A percentile compares a stretch with the other conserved stretches of the same genome.
Conservation (phyloP, 2,888 invertebrate genomes). For the Dynastes tityus region DNA sequence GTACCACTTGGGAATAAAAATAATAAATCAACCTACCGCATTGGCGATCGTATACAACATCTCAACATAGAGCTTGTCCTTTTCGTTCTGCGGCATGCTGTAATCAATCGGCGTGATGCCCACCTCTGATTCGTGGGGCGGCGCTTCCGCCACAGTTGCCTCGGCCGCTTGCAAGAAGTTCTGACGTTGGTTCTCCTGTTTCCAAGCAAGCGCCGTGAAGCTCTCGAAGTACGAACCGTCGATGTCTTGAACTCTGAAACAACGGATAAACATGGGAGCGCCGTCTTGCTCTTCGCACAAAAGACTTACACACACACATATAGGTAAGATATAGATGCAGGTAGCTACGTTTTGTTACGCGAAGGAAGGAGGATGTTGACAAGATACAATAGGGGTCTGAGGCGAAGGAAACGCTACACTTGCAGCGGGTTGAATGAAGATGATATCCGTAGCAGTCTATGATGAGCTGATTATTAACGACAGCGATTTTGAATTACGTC, state of each 20-base stretch:
- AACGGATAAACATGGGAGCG: background rate
- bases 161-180: slow-evolving; percentile 84
- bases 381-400: no score
- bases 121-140: slow-evolving; percentile 69
- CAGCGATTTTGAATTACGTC: no score
- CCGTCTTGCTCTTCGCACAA: background rate
- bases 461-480: no score
- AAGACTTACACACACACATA: no score
- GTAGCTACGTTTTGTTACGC: no score
- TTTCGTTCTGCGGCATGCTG: slow-evolving; percentile 69
- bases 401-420: no score
- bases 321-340: no score
- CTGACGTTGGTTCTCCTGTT: slow-evolving; percentile 90
- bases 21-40: slow-evolving; percentile 77
- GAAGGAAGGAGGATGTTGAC: no score
- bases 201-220: slow-evolving; percentile 93
- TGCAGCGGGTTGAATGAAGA: no score
- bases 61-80: slow-evolving; percentile 88
- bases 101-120: slow-evolving; percentile 68
- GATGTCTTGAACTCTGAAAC: slow-evolving; percentile 89
- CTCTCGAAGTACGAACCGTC: slow-evolving; percentile 96
- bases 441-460: no score
- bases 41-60: slow-evolving; percentile 97
- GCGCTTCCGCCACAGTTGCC: slow-evolving; percentile 76
- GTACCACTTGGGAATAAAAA: no score